phyloP scores from a whole-genome alignment of 2,888 invertebrate species.

The Leptinotarsa tumamoca region DNA sequence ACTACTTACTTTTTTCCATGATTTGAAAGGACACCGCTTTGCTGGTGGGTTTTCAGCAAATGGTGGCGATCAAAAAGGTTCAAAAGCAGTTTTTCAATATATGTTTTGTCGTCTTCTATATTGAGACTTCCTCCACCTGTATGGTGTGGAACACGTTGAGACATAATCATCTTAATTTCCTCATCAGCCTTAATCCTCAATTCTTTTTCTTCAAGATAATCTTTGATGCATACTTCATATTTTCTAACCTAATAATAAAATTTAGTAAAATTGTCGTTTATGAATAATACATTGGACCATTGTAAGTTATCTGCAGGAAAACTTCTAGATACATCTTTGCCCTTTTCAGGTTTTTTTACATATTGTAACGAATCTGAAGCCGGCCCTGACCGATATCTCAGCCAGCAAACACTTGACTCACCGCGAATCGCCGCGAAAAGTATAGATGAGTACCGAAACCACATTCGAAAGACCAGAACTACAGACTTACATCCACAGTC shows the following conservation, averaged over 20 bases:
- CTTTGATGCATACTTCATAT: conserved; percentile 46
- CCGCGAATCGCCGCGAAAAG: no score
- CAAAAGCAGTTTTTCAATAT: conserved; percentile 56
- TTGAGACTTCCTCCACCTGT: conserved; percentile 17
- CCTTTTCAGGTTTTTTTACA: no score
- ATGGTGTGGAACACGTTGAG: conserved; percentile 34
- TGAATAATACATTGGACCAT: no score
- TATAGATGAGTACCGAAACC: no score
- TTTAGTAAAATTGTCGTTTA: not conserved
- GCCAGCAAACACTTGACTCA: no score
- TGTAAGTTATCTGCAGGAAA: no score
- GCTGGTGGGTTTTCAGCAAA: conserved; percentile 57
- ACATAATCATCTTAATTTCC: conserved; percentile 40
- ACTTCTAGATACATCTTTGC: no score
- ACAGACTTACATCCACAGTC: no score
- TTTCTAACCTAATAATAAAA: conserved; percentile 42
- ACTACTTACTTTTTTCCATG: conserved; percentile 51
- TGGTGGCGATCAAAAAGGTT: conserved; percentile 64
- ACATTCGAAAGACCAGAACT: no score
- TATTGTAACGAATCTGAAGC: no score
- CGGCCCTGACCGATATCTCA: no score
- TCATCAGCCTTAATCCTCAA: conserved; percentile 45
- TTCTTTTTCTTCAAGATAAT: conserved; percentile 37
- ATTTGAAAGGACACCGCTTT: conserved; percentile 58
- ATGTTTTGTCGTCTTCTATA: conserved; percentile 26